Evolutionary conservation across 2,888 invertebrate species (phyloP).

Genomic region (Orchestes rusci): DNA sequence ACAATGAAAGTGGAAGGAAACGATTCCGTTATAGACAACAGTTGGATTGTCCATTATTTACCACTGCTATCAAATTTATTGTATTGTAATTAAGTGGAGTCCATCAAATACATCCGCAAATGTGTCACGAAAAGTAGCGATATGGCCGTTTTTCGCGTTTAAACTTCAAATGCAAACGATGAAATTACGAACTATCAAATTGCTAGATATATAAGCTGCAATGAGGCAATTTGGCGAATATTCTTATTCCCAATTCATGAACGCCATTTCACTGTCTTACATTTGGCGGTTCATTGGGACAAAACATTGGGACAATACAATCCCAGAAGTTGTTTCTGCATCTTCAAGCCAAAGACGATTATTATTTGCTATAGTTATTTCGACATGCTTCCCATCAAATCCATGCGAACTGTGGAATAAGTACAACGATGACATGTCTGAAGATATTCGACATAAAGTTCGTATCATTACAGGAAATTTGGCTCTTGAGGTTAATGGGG

Average conservation of each 20-base stretch:
- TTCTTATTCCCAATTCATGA: no score
- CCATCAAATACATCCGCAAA: conserved; percentile 32
- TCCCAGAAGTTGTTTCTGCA: conserved; percentile 22
- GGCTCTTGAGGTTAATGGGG: conserved; percentile 1
- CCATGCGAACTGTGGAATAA: conserved; percentile 28
- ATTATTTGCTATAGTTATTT: conserved; percentile 26
- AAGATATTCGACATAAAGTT: conserved; percentile 17
- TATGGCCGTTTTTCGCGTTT: conserved; percentile 4
- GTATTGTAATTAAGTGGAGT: conserved; percentile 7
- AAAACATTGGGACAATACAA: conserved; percentile 29
- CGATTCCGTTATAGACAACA: no score
- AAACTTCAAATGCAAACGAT: conserved; percentile 4
- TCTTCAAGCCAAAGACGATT: conserved; percentile 21
- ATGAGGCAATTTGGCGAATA: no score
- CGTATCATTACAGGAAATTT: conserved; percentile 4
- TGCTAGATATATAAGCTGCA: neutral
- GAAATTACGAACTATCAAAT: conserved; percentile 4
- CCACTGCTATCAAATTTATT: conserved; percentile 3
- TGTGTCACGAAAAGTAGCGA: conserved; percentile 21
- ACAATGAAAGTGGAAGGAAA: no score
- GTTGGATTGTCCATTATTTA: conserved; percentile 13
- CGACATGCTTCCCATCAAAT: conserved; percentile 26
- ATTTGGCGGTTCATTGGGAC: conserved; percentile 32
- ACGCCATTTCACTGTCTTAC: no score
- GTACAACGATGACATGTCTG: conserved; percentile 27